Percentiles rank a stretch among this genome's conserved stretches.
Evolutionary conservation across 2,797 vertebrate genomes (phyloP).

Genomic region (Crax fasciolata): DNA sequence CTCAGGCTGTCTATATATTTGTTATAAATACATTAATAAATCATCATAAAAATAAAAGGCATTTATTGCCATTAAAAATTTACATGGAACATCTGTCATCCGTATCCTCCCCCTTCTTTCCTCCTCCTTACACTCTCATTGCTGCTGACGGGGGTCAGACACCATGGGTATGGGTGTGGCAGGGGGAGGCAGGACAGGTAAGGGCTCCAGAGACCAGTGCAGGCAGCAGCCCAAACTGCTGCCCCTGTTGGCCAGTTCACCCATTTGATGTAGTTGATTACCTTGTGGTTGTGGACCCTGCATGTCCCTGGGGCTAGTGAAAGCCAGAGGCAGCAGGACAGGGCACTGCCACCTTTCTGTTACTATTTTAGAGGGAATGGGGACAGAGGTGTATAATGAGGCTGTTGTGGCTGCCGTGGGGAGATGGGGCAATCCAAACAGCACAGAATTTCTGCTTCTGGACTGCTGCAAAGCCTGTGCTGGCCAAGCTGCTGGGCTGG

Average conservation of each 20-base stretch:
- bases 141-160: not conserved
- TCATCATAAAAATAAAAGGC: conserved; percentile 69
- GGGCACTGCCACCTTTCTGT: not conserved
- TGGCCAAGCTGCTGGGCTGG: fast-evolving
- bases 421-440: not conserved
- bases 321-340: not conserved
- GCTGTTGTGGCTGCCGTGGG: not conserved
- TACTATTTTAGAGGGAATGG: not conserved
- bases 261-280: not conserved
- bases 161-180: not conserved
- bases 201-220: not conserved
- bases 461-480: not conserved
- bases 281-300: not conserved
- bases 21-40: conserved; percentile 78
- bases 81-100: conserved; percentile 42
- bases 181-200: not conserved
- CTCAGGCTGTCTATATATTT: conserved; percentile 61
- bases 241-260: not conserved
- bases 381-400: not conserved
- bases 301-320: fast-evolving
- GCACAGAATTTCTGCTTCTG: not conserved
- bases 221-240: not conserved
- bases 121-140: not conserved
- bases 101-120: not conserved
- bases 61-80: conserved; percentile 77